Evolutionary conservation across 2,113 vertebrate species (phyloP), one percentile per base, ranked within the genome.

Genomic region (Sminthopsis crassicaudata): DNA sequence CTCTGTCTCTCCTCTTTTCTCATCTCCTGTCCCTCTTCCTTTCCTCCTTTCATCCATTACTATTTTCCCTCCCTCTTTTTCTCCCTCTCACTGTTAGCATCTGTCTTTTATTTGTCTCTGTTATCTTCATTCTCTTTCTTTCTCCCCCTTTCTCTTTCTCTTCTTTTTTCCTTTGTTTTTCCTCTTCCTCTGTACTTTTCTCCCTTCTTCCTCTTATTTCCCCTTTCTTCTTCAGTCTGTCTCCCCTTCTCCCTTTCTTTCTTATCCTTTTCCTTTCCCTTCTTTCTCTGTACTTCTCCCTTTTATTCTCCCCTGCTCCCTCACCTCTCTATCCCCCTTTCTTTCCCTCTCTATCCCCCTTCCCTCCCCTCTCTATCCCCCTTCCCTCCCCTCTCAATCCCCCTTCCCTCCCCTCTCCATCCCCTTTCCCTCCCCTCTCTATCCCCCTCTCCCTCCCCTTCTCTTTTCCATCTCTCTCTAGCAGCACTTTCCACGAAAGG

Each of bases 401-500:
- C 46, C 90, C 90, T 92, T 89, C 91, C 12, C n/a, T 84, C 16
- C 16, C n/a, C 36, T 23, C 54, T 55, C 24, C 54, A n/a, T 23
- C 42, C n/a, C 42, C 27, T 2, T 9, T 27, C 55, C 25, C 54
- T 55, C 24, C 54, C 24, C 54, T 26, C 24, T 94, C 94, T 23
- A 89, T 94, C 30, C 91, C 46, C 90, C 90, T 92, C 91, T 89
- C 91, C 12, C n/a, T 84, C 16, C 16, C n/a, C 36, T 23, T 42
- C 16, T 84, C n/a, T 94, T 94, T 24, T 95, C 93, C n/a, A 6
- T 92, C n/a, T 92, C 90, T 95, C 92, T 89, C 89, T 19, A 84
- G 48, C 76, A 96, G 96, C 53, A 2, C 48, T 60, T 53, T 90
- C 48, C 54, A 50, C 92, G 76, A 95, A 95, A 96, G 92, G 76